phyloP scores from a whole-genome alignment of 2,113 vertebrate species.

The human region DNA sequence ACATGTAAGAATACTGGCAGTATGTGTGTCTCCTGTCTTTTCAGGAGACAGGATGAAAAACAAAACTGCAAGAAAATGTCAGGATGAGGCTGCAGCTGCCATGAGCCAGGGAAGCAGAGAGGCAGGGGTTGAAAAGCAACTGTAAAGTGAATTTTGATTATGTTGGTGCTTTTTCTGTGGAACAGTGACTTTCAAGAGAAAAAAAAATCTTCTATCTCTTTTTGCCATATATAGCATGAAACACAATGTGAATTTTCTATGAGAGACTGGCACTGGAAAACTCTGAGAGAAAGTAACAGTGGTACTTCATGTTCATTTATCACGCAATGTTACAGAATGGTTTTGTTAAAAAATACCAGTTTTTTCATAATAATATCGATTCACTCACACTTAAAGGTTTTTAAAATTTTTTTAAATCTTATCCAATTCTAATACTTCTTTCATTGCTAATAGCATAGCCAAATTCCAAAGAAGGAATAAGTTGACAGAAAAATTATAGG shows the following conservation, averaged over 20 bases:
- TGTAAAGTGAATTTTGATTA: not conserved
- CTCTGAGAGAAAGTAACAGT: not conserved
- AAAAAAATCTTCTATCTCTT: not conserved
- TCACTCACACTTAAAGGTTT: not conserved
- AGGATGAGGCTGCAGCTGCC: not conserved
- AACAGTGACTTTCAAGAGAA: not conserved
- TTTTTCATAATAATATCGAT: not conserved
- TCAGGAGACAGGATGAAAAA: not conserved
- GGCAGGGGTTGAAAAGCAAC: not conserved
- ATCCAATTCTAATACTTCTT: slow-evolving; percentile 30
- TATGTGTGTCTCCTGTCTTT: not conserved
- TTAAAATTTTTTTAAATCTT: not conserved
- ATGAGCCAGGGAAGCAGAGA: not conserved
- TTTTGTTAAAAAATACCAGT: not conserved
- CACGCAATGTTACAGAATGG: not conserved
- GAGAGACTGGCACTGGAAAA: not conserved
- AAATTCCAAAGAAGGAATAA: slow-evolving; percentile 77
- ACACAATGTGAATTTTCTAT: not conserved
- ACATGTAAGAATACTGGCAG: not conserved
- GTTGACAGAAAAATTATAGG: slow-evolving; percentile 73
- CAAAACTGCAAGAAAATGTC: not conserved
- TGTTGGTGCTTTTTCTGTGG: not conserved
- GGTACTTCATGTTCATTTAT: not conserved
- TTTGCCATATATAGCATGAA: not conserved
- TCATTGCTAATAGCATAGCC: slow-evolving; percentile 63